Conservation (phyloP, 2,888 invertebrate species). For the Argyra leucocephala region DNA sequence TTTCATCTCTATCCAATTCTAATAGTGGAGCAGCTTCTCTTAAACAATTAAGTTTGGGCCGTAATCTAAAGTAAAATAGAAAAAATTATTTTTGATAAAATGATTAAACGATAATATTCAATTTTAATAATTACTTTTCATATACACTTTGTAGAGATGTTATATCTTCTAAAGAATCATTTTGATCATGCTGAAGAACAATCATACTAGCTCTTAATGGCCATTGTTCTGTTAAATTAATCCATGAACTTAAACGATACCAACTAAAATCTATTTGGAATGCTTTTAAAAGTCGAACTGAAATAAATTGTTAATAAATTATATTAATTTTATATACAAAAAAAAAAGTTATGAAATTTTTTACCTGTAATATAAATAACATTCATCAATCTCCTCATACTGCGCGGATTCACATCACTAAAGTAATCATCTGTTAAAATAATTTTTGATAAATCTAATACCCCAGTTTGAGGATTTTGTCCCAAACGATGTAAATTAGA, state of each 20-base stretch:
- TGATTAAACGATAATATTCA: background rate
- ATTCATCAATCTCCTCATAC: constrained; percentile 93
- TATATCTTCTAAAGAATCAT: constrained; percentile 73
- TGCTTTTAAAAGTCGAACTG: constrained; percentile 89
- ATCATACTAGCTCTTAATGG: constrained; percentile 96
- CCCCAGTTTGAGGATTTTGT: constrained; percentile 51
- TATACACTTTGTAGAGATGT: constrained; percentile 82
- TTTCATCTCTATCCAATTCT: constrained; percentile 88
- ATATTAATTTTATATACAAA: background rate
- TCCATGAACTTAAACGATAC: constrained; percentile 96
- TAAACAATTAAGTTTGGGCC: constrained; percentile 68
- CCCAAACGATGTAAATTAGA: constrained; percentile 72
- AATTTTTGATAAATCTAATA: constrained; percentile 58
- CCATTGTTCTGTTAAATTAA: constrained; percentile 98
- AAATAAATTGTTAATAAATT: constrained; percentile 22
- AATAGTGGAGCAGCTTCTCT: constrained; percentile 82
- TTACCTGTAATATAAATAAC: constrained; percentile 89
- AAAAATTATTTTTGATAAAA: background rate
- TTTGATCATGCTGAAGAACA: constrained; percentile 84
- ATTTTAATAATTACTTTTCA: constrained; percentile 64
- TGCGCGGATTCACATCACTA: constrained; percentile 95
- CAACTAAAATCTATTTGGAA: constrained; percentile 99
- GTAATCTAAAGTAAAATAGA: constrained; percentile 50
- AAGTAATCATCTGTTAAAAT: constrained; percentile 96
- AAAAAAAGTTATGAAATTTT: constrained; percentile 10